Evolutionary conservation across 2,888 invertebrate species (phyloP).

Genomic region (Parnassius smintheus): DNA sequence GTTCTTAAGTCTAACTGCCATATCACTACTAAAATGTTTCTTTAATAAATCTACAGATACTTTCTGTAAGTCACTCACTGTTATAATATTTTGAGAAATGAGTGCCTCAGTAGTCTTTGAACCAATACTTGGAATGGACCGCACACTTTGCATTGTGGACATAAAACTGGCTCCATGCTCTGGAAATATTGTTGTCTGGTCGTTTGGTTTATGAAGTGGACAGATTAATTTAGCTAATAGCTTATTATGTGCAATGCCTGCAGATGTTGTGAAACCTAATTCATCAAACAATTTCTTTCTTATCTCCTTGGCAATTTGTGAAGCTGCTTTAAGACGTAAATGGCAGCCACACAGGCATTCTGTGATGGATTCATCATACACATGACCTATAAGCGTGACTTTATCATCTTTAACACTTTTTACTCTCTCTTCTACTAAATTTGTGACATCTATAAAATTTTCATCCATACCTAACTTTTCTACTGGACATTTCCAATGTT

Average conservation of each 20-base stretch:
- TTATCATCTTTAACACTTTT: slow-evolving; percentile 56
- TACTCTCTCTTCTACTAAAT: slow-evolving; percentile 80
- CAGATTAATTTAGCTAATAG: slow-evolving; percentile 89
- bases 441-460: slow-evolving; percentile 90
- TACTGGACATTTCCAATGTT: slow-evolving; percentile 86
- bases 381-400: slow-evolving; percentile 77
- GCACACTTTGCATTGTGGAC: slow-evolving; percentile 82
- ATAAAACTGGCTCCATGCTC: slow-evolving; percentile 84
- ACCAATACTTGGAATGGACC: slow-evolving; percentile 89
- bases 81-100: slow-evolving; percentile 83
- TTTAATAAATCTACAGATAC: slow-evolving; percentile 80
- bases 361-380: slow-evolving; percentile 77
- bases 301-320: slow-evolving; percentile 88
- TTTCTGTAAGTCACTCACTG: slow-evolving; percentile 85
- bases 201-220: slow-evolving; percentile 88
- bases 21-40: slow-evolving; percentile 84
- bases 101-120: slow-evolving; percentile 85
- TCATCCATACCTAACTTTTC: slow-evolving; percentile 93
- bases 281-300: slow-evolving; percentile 84
- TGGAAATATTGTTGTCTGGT: slow-evolving; percentile 90
- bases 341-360: slow-evolving; percentile 89
- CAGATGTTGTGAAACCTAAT: slow-evolving; percentile 88
- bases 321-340: slow-evolving; percentile 84
- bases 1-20: slow-evolving; percentile 85
- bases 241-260: slow-evolving; percentile 92